These are phyloP conservation scores for Heteractis magnifica DNA, from an alignment of 92 coral and sea anemone genomes.

Conservation along the genomic window DNA sequence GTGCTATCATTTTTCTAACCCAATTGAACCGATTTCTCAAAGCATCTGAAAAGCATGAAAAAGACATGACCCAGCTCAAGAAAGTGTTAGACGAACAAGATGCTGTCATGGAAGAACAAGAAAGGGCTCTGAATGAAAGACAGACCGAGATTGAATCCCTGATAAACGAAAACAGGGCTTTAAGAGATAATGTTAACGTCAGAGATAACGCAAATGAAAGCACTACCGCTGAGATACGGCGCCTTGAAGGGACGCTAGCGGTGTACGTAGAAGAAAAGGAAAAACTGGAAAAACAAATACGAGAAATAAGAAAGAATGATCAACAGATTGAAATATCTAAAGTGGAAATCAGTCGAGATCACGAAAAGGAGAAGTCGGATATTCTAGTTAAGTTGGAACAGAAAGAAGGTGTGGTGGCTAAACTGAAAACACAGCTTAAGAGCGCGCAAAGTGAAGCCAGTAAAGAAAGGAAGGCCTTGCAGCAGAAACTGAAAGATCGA, in stretches of 20 bases:
- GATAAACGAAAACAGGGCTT: constrained; percentile 33
- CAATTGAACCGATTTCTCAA: not conserved
- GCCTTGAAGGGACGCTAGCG: constrained; percentile 49
- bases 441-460: constrained; percentile 8
- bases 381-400: constrained; percentile 44
- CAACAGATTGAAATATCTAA: constrained; percentile 13
- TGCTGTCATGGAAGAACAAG: constrained; percentile 53
- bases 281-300: constrained; percentile 40
- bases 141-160: constrained; percentile 65
- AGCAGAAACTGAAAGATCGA: constrained; percentile 46
- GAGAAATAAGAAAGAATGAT: constrained; percentile 5
- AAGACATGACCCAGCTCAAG: constrained; percentile 29
- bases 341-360: constrained; percentile 25
- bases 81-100: constrained; percentile 58
- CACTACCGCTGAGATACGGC: constrained; percentile 32
- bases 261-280: constrained; percentile 38
- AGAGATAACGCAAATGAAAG: constrained; percentile 37
- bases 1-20: not conserved
- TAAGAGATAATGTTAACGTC: constrained; percentile 33
- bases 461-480: constrained; percentile 26
- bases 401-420: constrained; percentile 45
- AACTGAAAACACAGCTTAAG: constrained; percentile 27
- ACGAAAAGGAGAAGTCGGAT: constrained; percentile 37
- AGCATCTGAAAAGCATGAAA: constrained; percentile 57
- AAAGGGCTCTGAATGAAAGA: constrained; percentile 55